These are phyloP conservation scores for Drosophila burlai DNA, from an alignment of 1,140 invertebrate genomes.

Conservation along the genomic window DNA sequence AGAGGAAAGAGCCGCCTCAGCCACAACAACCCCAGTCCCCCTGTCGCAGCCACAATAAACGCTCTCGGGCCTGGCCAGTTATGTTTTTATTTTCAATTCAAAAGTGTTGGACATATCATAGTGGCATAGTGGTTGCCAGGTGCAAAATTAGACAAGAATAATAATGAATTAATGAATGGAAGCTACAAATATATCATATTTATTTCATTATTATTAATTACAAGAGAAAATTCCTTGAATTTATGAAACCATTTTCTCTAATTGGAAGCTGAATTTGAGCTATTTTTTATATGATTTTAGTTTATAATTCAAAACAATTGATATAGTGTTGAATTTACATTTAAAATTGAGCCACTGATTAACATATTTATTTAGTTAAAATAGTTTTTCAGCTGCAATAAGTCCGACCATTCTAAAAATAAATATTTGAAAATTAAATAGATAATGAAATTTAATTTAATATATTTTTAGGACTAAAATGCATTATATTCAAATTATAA, in stretches of 20 bases:
- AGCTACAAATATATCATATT: not conserved
- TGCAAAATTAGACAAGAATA: too few relatives aligned
- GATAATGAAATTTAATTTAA: too few relatives aligned
- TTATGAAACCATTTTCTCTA: not conserved
- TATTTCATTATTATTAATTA: not conserved
- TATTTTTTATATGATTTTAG: too few relatives aligned
- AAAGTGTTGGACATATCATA: slow-evolving; percentile 44
- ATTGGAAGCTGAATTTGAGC: too few relatives aligned
- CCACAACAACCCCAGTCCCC: slow-evolving; percentile 17
- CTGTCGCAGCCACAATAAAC: slow-evolving; percentile 40
- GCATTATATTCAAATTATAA: too few relatives aligned
- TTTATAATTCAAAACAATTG: too few relatives aligned
- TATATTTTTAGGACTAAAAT: too few relatives aligned
- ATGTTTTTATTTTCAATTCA: slow-evolving; percentile 67
- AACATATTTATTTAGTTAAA: too few relatives aligned
- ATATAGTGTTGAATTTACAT: not conserved
- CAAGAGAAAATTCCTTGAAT: not conserved
- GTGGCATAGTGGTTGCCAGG: slow-evolving; percentile 19
- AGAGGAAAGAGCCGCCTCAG: slow-evolving; percentile 38
- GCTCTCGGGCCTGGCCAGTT: slow-evolving; percentile 41
- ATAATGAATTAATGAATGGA: not conserved
- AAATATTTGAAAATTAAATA: too few relatives aligned
- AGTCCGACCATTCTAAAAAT: too few relatives aligned
- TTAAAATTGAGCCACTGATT: not conserved
- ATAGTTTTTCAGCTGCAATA: too few relatives aligned